Evolutionary conservation across 2,113 vertebrate species (phyloP).

Genomic region (Corythaeola cristata): DNA sequence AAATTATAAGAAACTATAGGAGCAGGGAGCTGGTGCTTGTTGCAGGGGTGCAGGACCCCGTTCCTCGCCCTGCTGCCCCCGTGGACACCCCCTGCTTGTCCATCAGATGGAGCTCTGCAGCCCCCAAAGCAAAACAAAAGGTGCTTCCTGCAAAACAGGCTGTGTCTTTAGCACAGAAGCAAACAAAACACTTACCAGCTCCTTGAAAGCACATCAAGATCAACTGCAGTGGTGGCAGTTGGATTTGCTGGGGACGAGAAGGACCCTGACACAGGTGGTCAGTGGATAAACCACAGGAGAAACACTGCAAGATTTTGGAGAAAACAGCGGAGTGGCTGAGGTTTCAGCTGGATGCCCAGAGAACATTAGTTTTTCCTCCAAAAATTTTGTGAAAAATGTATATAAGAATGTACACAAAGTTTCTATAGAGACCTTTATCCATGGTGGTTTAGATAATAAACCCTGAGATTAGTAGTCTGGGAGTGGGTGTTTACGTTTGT

Average conservation of each 20-base stretch:
- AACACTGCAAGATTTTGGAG: background rate
- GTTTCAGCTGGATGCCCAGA: background rate
- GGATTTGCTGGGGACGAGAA: background rate
- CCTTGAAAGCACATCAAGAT: background rate
- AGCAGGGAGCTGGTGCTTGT: background rate
- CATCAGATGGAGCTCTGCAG: rapidly evolving
- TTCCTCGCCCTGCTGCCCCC: background rate
- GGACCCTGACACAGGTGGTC: background rate
- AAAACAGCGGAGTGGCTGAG: too few relatives aligned
- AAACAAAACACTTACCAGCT: background rate
- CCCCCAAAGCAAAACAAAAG: background rate
- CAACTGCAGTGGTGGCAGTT: rapidly evolving
- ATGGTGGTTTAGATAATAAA: background rate
- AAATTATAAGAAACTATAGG: background rate
- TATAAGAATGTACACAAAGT: too few relatives aligned
- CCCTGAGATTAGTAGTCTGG: too few relatives aligned
- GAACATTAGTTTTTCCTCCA: too few relatives aligned
- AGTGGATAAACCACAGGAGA: rapidly evolving
- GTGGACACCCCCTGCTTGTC: rapidly evolving
- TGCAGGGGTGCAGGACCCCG: rapidly evolving
- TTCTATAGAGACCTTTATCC: background rate
- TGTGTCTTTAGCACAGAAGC: background rate
- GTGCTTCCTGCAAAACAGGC: background rate
- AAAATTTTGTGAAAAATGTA: rapidly evolving
- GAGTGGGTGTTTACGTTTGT: background rate